Conservation (phyloP, 2,888 invertebrate species). For the Pediacus dermestoides region DNA sequence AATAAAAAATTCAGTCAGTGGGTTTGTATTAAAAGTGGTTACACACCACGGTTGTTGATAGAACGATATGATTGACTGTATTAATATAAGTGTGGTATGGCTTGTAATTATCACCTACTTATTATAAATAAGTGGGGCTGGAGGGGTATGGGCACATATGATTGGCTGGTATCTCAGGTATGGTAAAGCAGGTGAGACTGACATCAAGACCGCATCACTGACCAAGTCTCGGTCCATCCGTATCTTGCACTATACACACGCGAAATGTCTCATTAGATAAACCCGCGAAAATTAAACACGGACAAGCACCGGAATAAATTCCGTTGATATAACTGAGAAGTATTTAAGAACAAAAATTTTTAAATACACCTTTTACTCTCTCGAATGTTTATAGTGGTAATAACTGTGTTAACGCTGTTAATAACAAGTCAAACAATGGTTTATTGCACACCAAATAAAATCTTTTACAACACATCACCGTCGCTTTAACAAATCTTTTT, state of each 20-base stretch:
- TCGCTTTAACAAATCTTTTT: no score
- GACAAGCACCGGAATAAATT: no score
- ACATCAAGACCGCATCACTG: slow-evolving; percentile 40
- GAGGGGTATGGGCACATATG: slow-evolving; percentile 28
- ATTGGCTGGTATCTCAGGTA: slow-evolving; percentile 40
- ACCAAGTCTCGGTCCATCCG: slow-evolving; percentile 38
- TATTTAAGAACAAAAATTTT: no score
- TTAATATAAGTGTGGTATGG: slow-evolving; percentile 20
- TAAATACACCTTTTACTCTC: no score
- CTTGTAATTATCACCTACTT: slow-evolving; percentile 38
- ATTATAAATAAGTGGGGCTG: slow-evolving; percentile 24
- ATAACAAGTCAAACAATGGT: slow-evolving; percentile 32
- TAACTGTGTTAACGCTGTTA: slow-evolving; percentile 28
- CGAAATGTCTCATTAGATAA: slow-evolving; percentile 9
- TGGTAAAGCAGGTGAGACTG: slow-evolving; percentile 42
- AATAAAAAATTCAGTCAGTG: no score
- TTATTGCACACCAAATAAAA: slow-evolving; percentile 32
- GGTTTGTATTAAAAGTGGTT: no score
- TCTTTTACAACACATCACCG: slow-evolving; percentile 10
- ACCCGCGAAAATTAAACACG: slow-evolving; percentile 10
- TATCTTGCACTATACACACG: slow-evolving; percentile 26
- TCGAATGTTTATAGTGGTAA: slow-evolving; percentile 28
- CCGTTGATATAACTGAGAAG: no score
- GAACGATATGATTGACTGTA: slow-evolving; percentile 18
- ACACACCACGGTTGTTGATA: slow-evolving; percentile 4